Percentiles rank a stretch among this genome's conserved stretches.
Conservation (phyloP, 2,113 vertebrate species). For the Oncorhynchus nerka region DNA sequence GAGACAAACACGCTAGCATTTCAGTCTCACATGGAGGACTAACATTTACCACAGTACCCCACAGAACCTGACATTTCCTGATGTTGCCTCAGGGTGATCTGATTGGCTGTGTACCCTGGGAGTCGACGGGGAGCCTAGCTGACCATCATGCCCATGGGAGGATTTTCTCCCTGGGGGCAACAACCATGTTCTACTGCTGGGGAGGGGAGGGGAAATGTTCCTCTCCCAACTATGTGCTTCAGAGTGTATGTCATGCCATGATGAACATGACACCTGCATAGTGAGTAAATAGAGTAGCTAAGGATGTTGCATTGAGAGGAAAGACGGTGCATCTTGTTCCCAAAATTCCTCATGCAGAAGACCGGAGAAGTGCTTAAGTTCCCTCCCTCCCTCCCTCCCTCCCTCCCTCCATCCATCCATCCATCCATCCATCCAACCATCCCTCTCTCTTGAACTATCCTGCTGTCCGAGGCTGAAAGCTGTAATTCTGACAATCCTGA, state of each 20-base stretch:
- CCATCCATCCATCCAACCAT: conserved; percentile 6
- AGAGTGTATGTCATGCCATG: background rate
- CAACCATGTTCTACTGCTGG: background rate
- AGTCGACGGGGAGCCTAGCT: conserved; percentile 23
- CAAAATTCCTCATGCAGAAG: conserved; percentile 10
- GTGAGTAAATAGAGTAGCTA: background rate
- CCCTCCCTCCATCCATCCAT: background rate
- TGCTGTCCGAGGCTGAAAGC: conserved; percentile 38
- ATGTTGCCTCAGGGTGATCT: conserved; percentile 25
- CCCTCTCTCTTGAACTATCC: conserved; percentile 24
- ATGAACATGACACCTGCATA: background rate
- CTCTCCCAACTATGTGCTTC: background rate
- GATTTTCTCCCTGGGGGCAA: conserved; percentile 26
- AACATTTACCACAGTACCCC: conserved; percentile 32
- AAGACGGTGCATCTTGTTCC: background rate
- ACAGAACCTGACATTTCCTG: conserved; percentile 38
- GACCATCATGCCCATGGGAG: conserved; percentile 41
- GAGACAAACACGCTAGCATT: conserved; percentile 16
- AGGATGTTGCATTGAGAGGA: background rate
- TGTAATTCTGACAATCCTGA: conserved; percentile 50
- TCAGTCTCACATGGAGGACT: conserved; percentile 24
- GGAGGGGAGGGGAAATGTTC: background rate
- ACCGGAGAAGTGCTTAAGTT: conserved; percentile 16
- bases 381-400: conserved; percentile 19
- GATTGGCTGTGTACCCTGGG: conserved; percentile 17